Evolutionary conservation across 2,113 vertebrate genomes (phyloP).

Genomic region (Mustela nigripes): DNA sequence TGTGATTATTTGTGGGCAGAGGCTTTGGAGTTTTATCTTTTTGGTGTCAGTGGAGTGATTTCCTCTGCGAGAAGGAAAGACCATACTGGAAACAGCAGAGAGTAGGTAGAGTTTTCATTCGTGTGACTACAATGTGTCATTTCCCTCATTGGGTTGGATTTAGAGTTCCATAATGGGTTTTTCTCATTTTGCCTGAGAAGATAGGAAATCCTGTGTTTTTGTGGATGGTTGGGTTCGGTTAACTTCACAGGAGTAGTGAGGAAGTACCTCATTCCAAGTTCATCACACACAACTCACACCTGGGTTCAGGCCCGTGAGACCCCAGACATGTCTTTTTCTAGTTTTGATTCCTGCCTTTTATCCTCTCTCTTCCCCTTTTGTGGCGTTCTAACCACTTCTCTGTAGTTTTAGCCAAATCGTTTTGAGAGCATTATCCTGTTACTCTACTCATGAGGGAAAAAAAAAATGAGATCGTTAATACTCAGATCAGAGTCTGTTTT

Average conservation of each 20-base stretch:
- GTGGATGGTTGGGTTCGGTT: not conserved
- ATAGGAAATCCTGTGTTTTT: not conserved
- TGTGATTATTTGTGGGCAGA: conserved; percentile 51
- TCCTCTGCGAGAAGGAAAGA: not conserved
- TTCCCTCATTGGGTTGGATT: not conserved
- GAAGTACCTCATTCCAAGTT: not conserved
- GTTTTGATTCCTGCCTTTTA: conserved; percentile 29
- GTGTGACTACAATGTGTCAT: not conserved
- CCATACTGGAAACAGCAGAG: not conserved
- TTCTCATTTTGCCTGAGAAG: conserved; percentile 5
- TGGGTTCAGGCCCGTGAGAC: not conserved
- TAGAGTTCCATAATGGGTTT: not conserved
- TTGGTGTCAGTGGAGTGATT: conserved; percentile 10
- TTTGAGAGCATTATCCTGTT: conserved; percentile 46
- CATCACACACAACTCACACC: not conserved
- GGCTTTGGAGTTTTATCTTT: conserved; percentile 34
- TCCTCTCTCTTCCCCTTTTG: not conserved
- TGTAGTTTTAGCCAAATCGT: conserved; percentile 52
- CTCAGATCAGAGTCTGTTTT: conserved; percentile 8
- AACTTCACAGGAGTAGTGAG: not conserved
- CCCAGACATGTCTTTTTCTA: not conserved
- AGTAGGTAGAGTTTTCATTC: not conserved
- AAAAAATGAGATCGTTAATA: not conserved
- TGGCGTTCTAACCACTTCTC: not conserved
- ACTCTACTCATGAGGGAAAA: not conserved